Conservation (phyloP, 2,888 invertebrate genomes). For the Agonopterix arenella region DNA sequence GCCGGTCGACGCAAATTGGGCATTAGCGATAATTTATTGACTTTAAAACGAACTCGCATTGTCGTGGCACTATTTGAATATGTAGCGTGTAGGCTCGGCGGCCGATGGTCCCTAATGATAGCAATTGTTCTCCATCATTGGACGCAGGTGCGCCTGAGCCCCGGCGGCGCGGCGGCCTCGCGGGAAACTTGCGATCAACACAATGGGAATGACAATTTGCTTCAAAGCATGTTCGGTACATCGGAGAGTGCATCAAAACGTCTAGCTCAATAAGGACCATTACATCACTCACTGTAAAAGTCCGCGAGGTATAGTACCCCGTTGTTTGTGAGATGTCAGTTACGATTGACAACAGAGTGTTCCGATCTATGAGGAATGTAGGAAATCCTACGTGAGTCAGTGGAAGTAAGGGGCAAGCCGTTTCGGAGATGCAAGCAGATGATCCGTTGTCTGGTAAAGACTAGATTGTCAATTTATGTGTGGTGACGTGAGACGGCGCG, state of each 20-base stretch:
- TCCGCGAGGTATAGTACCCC: no score
- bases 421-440: slow-evolving; percentile 9
- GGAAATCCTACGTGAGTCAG: slow-evolving; percentile 1
- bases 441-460: slow-evolving; percentile 25
- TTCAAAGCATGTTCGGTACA: not conserved
- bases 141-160: slow-evolving; percentile 54
- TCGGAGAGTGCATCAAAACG: no score
- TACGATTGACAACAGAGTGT: no score
- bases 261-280: no score
- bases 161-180: slow-evolving; percentile 10
- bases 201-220: slow-evolving; percentile 10
- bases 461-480: slow-evolving; percentile 61
- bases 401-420: not conserved
- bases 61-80: slow-evolving; percentile 68
- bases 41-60: slow-evolving; percentile 69
- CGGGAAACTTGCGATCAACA: slow-evolving; percentile 20
- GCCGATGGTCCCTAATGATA: slow-evolving; percentile 65
- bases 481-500: slow-evolving; percentile 60
- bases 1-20: slow-evolving; percentile 72
- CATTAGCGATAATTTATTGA: slow-evolving; percentile 75
- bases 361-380: not conserved
- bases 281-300: no score
- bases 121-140: slow-evolving; percentile 72
- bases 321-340: no score
- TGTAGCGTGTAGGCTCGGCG: slow-evolving; percentile 60